Base-by-base conservation (phyloP, 2,113 vertebrate genomes). In the Oryzias melastigma region DNA sequence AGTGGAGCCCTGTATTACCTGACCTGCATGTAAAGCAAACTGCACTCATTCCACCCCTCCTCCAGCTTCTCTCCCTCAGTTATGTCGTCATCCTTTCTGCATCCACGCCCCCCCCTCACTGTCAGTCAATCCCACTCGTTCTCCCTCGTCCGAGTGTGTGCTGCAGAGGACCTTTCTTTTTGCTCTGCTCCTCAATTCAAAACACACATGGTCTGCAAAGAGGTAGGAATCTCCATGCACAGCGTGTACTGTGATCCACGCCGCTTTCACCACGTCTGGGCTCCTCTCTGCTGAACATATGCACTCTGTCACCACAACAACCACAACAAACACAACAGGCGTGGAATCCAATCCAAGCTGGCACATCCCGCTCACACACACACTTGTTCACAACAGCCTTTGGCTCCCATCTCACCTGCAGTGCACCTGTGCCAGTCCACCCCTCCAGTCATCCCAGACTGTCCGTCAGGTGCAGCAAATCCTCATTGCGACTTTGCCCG, bases 1-100 rank as follows among this genome's bases (percentile, higher is more conserved):
- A 81, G 77, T 46, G 55, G 56, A 87, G 82, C 49, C 44, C 78
- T 66, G 81, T 61, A 29, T 85, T 84, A 87, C 89, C 88, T 91
- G 90, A 91, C 85, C 88, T 42, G 89, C 91, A 93, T 92, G 86
- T 85, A 89, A 91, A 92, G 77, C 82, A 87, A 88, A 44, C 77
- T 71, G 77, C 74, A 58, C 84, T 73, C 53, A 17, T 73, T 52
- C 58, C 77, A 58, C 80, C 75, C 76, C 82, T 84, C 80, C 82
- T 74, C 56, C 56, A 27, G 17, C 44, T n/a, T 6, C 70, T 77
- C 73, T 68, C 51, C 71, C 73, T 78, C 81, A 10, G 35, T 35
- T 35, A 85, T 87, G 85, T 77, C 81, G 82, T 86, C 83, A 84
- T 87, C 78, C 68, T 60, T 71, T 81, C 71, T 50, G 49, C 61